Conservation (phyloP, 1,140 invertebrate genomes). For the Trichonephila clavata region DNA sequence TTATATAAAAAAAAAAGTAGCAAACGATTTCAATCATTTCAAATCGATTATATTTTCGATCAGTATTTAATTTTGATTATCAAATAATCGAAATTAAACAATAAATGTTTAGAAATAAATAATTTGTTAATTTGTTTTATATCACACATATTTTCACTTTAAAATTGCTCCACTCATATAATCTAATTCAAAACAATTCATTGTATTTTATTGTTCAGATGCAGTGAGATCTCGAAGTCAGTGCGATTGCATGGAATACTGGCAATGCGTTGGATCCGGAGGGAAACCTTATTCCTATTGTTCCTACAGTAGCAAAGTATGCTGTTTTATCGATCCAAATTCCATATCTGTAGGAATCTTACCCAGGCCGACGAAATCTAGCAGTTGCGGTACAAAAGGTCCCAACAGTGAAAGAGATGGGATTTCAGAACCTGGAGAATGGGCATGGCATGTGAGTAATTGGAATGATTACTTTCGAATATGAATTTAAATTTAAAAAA, state of each 20-base stretch:
- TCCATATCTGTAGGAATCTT: constrained; percentile 63
- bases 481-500: too few relatives aligned
- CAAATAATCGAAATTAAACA: too few relatives aligned
- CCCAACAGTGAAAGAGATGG: constrained; percentile 79
- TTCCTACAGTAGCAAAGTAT: constrained; percentile 80
- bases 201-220: neutral
- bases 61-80: too few relatives aligned
- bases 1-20: too few relatives aligned
- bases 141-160: neutral
- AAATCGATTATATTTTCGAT: too few relatives aligned
- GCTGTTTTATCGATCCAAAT: constrained; percentile 73
- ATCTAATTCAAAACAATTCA: neutral
- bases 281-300: constrained; percentile 82
- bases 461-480: too few relatives aligned
- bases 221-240: constrained; percentile 51
- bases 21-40: too few relatives aligned
- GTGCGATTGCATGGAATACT: constrained; percentile 82
- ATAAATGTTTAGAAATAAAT: too few relatives aligned
- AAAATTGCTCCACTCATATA: too few relatives aligned
- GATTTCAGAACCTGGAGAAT: constrained; percentile 81
- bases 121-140: neutral
- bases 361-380: constrained; percentile 45
- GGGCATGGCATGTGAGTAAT: constrained; percentile 83
- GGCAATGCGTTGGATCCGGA: constrained; percentile 81
- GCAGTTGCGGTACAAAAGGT: constrained; percentile 80